Percentiles rank a stretch among this genome's conserved stretches.
Conservation (phyloP, 2,797 vertebrate species). For the Acanthis flammea region DNA sequence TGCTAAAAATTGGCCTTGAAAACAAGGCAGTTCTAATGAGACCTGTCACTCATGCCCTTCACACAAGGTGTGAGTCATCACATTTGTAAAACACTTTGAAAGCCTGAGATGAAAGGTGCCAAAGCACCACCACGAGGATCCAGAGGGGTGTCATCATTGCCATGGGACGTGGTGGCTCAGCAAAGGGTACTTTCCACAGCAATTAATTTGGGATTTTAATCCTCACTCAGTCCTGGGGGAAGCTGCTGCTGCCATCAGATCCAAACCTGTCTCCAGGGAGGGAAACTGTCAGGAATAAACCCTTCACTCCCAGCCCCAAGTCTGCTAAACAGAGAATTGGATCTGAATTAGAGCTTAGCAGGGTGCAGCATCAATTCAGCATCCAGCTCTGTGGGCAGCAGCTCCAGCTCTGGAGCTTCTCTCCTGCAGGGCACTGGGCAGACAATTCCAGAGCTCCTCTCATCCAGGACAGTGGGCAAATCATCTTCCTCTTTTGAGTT, state of each 20-base stretch:
- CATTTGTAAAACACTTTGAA: not conserved
- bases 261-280: not conserved
- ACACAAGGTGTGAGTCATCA: not conserved
- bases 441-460: not conserved
- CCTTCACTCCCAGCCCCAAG: not conserved
- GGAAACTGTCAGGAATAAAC: not conserved
- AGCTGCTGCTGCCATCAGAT: not conserved
- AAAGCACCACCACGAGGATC: not conserved
- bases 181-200: not conserved
- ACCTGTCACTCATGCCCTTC: not conserved
- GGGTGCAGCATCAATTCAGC: not conserved
- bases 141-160: not conserved
- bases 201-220: not conserved
- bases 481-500: not conserved
- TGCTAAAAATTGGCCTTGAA: not conserved
- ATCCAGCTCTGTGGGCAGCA: not conserved
- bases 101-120: not conserved
- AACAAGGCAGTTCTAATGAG: not conserved
- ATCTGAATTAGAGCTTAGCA: not conserved
- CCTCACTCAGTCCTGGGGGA: not conserved
- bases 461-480: not conserved
- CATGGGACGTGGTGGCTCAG: not conserved
- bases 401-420: not conserved
- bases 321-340: not conserved
- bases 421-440: not conserved